Conservation (phyloP, 92 coral and sea anemone genomes). For the Phenganax marumi region DNA sequence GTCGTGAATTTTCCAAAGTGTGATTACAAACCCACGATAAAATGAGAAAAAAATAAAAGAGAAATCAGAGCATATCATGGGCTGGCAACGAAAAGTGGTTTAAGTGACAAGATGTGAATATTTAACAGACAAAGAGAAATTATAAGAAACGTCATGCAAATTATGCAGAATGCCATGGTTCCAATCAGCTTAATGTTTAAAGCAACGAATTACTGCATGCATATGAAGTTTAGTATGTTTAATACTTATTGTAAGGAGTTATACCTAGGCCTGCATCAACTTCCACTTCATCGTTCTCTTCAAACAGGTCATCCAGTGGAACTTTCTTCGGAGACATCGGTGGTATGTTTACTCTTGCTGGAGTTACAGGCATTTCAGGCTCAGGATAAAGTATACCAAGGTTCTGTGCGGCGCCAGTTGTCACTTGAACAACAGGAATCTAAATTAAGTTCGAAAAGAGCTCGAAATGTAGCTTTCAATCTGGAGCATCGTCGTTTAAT, state of each 20-base stretch:
- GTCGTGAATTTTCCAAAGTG: too few relatives aligned
- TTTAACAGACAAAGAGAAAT: background rate
- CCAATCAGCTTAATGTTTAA: background rate
- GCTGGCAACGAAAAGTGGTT: too few relatives aligned
- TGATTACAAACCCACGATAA: too few relatives aligned
- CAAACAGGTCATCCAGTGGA: background rate
- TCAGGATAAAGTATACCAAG: slow-evolving; percentile 21
- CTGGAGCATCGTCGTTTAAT: background rate
- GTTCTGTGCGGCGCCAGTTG: slow-evolving; percentile 24
- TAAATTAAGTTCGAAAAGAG: background rate
- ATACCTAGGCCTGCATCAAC: background rate
- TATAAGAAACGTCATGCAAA: background rate
- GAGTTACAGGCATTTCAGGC: background rate
- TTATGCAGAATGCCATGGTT: background rate
- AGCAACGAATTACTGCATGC: background rate
- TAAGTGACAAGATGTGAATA: background rate
- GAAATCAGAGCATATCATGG: too few relatives aligned
- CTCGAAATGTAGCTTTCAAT: background rate
- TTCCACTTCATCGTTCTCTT: background rate
- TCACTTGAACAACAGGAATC: background rate
- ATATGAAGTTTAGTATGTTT: background rate
- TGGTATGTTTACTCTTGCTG: background rate
- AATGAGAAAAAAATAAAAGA: too few relatives aligned
- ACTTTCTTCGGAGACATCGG: background rate
- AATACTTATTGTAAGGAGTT: background rate